Evolutionary conservation across 2,797 vertebrate species (phyloP), one percentile per base, ranked within the genome.

Genomic region (Choloepus didactylus): DNA sequence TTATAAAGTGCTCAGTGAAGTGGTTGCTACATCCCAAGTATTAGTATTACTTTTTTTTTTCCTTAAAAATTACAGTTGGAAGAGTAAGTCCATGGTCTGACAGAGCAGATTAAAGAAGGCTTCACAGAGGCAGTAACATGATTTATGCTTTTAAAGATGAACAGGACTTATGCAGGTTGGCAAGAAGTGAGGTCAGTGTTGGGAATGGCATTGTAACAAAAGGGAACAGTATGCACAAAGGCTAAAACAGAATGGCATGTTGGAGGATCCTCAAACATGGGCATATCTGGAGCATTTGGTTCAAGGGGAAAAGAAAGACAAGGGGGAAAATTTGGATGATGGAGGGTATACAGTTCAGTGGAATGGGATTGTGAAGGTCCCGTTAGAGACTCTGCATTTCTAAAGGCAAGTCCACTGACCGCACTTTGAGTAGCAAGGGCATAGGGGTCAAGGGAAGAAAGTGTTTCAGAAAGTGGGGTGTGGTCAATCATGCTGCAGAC

Each of bases 61-160:
- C 19, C 56, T 91, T 75, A 62, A 73, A 92, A 86, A 64, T 29
- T 72, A 67, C 23, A 69, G 31, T 35, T 31, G 29, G 75, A 69
- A 38, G 8, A 41, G 31, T 59, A 66, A 54, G 31, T 56, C 73
- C 46, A 72, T 82, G 46, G 54, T 89, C 10, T 94, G 49, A 72
- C 25, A 29, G 25, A 77, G 35, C 46, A 18, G 46, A 80, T 93
- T 91, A 54, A 73, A 46, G 51, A 79, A 84, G 35, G 18, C 41
- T 60, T 73, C 35, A 23, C 75, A 73, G 49, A 75, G 25, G 35
- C 23, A 72, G 19, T 79, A 79, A 89, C 73, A 41, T 7, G 18
- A 76, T 64, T 82, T 67, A 72, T 73, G 59, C 19, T 73, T 88
- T 91, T 64, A 66, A 91, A 70, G 54, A 80, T 38, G 38, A 93